Evolutionary conservation across 2,888 invertebrate species (phyloP), one percentile per base, ranked within the genome.

Genomic region (Tenthredo distinguenda): DNA sequence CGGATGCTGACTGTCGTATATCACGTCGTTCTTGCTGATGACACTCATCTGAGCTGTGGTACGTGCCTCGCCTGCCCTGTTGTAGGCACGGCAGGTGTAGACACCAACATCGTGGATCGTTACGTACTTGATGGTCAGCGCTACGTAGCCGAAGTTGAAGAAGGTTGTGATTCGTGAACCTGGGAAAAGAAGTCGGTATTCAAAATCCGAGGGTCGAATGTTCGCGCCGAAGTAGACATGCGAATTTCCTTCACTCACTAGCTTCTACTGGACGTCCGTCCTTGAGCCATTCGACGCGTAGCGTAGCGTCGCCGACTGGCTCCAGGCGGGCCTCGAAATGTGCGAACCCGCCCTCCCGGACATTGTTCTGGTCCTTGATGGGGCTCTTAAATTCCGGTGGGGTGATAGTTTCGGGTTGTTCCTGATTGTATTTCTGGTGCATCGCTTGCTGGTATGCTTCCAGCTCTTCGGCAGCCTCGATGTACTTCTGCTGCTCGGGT

Each of bases 281-380:
- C 93, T 98, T 98, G 86, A 97, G 95, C 98, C 99, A 99, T 94
- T 98, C 98, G 65, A 99, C 98, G 93, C 95, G 96, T 91, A 99
- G 95, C 79, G 97, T 97, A 5, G 98, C 96, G 94, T 99, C 99
- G 79, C 98, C 98, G 87, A 98, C 95, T 85, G 99, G 99, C 94
- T 99, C 98, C 79, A 99, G 95, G 88, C 98, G 96, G 89, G 98
- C 98, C 95, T 99, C 99, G 91, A 99, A 98, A 93, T 99, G 99
- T 89, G 98, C 98, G 91, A 98, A 98, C 88, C 98, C 98, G 89
- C 98, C 98, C 95, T 99, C 99, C 91, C 97, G 96, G 91, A 98
- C 96, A 91, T 96, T 96, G 84, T 96, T 94, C 94, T 98, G 98
- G 94, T 98, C 97, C 93, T 97, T 97, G 88, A 98, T 97, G 71